Percentiles rank a stretch among this genome's conserved stretches.
These are phyloP conservation scores for Halichoerus grypus DNA, from an alignment of 2,113 vertebrate species.

Conservation along the genomic window DNA sequence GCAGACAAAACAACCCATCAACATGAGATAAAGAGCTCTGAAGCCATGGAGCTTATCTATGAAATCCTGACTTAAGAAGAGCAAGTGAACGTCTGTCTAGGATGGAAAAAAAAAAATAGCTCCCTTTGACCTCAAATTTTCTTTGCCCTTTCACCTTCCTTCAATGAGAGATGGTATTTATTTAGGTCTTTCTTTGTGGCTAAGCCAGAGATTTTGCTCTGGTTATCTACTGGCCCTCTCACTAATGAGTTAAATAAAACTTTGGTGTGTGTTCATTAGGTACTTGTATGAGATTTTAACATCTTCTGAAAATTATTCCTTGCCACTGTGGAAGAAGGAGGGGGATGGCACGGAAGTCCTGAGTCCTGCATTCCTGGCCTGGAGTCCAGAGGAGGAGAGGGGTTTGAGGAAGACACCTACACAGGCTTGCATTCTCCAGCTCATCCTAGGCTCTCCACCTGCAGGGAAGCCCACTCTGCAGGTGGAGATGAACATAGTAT, in stretches of 20 bases:
- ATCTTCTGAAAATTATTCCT: constrained; percentile 30
- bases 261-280: neutral
- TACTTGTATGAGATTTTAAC: neutral
- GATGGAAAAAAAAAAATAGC: neutral
- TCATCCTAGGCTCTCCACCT: neutral
- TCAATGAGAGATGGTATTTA: neutral
- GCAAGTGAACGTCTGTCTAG: neutral
- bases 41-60: neutral
- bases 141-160: neutral
- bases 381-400: neutral
- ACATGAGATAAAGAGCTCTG: neutral
- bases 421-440: neutral
- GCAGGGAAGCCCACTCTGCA: neutral
- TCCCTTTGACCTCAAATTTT: neutral
- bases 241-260: neutral
- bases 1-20: neutral
- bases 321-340: neutral
- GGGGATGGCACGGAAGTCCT: neutral
- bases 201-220: neutral
- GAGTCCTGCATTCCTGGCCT: neutral
- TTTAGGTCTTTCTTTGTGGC: neutral
- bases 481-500: too few relatives aligned
- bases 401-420: neutral
- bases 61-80: neutral
- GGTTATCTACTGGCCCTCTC: neutral